Percentiles rank a stretch among this genome's conserved stretches.
Evolutionary conservation across 2,797 vertebrate species (phyloP).

Genomic region (Sibirionetta formosa): DNA sequence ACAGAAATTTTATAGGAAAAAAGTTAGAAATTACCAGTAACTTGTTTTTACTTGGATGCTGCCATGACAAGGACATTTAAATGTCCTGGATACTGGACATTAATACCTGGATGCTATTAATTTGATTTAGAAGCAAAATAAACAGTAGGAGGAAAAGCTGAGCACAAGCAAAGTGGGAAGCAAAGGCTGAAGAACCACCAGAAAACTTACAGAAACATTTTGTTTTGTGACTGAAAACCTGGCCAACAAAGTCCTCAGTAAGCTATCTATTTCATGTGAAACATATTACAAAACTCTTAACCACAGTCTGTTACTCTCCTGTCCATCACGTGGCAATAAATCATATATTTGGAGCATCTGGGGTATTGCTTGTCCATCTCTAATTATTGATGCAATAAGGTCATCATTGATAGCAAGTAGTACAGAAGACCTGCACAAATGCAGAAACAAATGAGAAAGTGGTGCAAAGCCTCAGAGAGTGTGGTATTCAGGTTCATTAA

Average conservation of each 20-base stretch:
- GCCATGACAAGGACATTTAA: neutral
- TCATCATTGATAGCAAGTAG: neutral
- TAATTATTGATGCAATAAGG: neutral
- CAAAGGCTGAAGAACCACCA: neutral
- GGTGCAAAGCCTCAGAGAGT: neutral
- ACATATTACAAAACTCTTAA: neutral
- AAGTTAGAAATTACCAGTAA: neutral
- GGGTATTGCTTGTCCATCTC: neutral
- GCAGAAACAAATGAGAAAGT: neutral
- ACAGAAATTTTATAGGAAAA: neutral
- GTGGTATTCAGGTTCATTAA: neutral
- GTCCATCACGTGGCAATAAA: neutral
- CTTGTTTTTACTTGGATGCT: neutral
- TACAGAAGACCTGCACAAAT: neutral
- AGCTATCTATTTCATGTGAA: neutral
- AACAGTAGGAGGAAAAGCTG: neutral
- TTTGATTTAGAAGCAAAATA: neutral
- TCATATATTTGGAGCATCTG: neutral
- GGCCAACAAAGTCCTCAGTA: neutral
- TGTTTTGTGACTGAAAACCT: neutral
- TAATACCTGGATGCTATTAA: neutral
- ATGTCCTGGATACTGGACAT: neutral
- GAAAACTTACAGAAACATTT: fast-evolving
- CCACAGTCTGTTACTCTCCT: neutral
- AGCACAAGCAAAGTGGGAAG: neutral